Conservation (phyloP, 2,113 vertebrate genomes). For the Nematolebias whitei region DNA sequence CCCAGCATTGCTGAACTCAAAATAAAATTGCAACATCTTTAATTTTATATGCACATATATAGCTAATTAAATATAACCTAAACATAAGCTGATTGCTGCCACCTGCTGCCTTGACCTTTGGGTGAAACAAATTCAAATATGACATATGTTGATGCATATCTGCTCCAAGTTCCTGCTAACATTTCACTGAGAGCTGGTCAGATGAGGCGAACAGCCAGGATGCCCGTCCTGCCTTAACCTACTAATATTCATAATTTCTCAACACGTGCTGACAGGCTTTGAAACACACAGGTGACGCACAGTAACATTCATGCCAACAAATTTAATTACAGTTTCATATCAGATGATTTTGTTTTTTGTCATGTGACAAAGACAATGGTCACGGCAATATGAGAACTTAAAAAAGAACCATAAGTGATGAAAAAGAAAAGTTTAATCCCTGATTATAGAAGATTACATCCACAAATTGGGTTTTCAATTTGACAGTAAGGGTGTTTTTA, state of each 20-base stretch:
- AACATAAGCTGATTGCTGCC: constrained; percentile 1
- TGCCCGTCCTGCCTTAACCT: constrained; percentile 5
- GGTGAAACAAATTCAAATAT: constrained; percentile 39
- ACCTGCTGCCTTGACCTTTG: constrained; percentile 31
- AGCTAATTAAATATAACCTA: no score
- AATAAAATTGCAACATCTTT: no score
- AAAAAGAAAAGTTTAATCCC: no score
- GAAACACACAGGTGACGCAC: constrained; percentile 4
- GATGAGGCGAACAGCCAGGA: constrained; percentile 41
- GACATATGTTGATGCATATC: constrained; percentile 52
- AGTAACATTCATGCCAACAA: constrained; percentile 25
- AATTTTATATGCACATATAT: no score
- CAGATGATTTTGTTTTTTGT: constrained; percentile 29
- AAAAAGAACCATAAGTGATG: no score
- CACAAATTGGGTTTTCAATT: no score
- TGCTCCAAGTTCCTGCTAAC: constrained; percentile 50
- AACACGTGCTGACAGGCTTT: constrained; percentile 23
- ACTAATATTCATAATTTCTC: constrained; percentile 56
- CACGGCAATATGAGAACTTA: no score
- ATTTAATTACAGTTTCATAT: constrained; percentile 22
- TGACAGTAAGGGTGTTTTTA: no score
- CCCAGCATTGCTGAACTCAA: no score
- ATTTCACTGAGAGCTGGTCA: constrained; percentile 44
- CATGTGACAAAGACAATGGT: constrained; percentile 15
- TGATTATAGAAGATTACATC: no score